These are phyloP conservation scores for Tiphia femorata DNA, from an alignment of 2,888 invertebrate species.

Conservation along the genomic window DNA sequence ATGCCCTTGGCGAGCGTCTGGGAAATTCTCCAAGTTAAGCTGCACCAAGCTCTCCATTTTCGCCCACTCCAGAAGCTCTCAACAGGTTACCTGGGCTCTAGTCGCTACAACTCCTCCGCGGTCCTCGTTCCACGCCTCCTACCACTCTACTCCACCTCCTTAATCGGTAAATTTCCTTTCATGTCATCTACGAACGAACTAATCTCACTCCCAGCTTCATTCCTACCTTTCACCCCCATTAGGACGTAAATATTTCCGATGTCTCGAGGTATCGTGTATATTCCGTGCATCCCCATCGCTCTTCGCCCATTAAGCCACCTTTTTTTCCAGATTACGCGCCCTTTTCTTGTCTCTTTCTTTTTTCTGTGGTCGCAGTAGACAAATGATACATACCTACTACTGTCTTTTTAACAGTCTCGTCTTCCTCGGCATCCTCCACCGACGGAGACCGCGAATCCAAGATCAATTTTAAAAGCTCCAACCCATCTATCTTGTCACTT, in stretches of 20 bases:
- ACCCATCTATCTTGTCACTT: conserved; percentile 62
- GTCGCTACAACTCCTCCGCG: too few relatives aligned
- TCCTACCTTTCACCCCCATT: background rate
- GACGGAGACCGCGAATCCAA: conserved; percentile 55
- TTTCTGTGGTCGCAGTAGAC: too few relatives aligned
- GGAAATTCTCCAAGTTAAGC: conserved; percentile 55
- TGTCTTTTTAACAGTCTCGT: conserved; percentile 35
- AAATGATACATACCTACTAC: conserved; percentile 21
- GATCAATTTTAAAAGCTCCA: conserved; percentile 51
- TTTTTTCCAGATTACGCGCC: too few relatives aligned
- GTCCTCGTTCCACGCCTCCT: conserved; percentile 18
- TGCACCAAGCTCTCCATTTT: conserved; percentile 47
- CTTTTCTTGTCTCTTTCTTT: background rate
- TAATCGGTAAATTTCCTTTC: background rate
- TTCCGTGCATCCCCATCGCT: background rate
- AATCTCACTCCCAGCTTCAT: background rate
- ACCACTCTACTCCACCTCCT: conserved; percentile 1
- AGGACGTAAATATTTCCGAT: background rate
- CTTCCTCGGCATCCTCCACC: conserved; percentile 53
- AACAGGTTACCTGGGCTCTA: conserved; percentile 59
- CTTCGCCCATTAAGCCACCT: too few relatives aligned
- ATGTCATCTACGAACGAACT: background rate
- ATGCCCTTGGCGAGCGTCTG: conserved; percentile 52
- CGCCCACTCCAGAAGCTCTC: conserved; percentile 51
- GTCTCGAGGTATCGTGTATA: background rate